A percentile compares a stretch with the other conserved stretches of the same genome.
Conservation (phyloP, 1,140 invertebrate species). For the Aphelinus certus region DNA sequence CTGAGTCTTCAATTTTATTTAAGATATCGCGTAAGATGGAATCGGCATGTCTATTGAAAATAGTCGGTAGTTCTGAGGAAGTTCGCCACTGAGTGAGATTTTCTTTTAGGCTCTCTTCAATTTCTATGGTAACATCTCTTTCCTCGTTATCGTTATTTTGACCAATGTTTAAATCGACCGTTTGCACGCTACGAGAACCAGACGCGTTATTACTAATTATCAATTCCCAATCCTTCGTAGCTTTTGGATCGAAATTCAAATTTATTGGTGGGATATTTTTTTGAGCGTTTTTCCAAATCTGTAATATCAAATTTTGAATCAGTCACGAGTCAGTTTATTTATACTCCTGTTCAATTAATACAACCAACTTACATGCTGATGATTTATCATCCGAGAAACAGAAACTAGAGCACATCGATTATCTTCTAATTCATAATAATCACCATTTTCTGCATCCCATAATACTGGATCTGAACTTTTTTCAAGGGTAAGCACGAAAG, state of each 20-base stretch:
- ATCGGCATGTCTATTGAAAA: slow-evolving; percentile 59
- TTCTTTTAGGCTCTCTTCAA: slow-evolving; percentile 55
- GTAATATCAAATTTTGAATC: neutral
- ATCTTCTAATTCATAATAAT: slow-evolving; percentile 54
- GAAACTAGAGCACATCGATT: slow-evolving; percentile 56
- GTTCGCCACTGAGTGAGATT: slow-evolving; percentile 55
- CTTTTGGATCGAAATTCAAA: slow-evolving; percentile 55
- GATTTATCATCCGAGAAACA: slow-evolving; percentile 56
- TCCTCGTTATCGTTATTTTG: slow-evolving; percentile 43
- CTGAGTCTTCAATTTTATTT: slow-evolving; percentile 43
- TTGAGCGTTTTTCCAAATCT: slow-evolving; percentile 63
- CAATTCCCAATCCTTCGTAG: slow-evolving; percentile 58
- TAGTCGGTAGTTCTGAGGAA: slow-evolving; percentile 52
- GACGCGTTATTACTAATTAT: slow-evolving; percentile 34
- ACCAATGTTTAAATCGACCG: slow-evolving; percentile 47
- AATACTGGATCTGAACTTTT: slow-evolving; percentile 46
- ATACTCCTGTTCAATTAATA: too few species aligned
- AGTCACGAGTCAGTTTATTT: too few species aligned
- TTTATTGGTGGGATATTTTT: slow-evolving; percentile 52
- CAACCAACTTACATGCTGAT: slow-evolving; percentile 52
- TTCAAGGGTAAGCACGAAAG: slow-evolving; percentile 55
- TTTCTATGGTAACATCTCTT: slow-evolving; percentile 39
- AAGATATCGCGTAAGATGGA: slow-evolving; percentile 52
- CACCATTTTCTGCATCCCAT: slow-evolving; percentile 62
- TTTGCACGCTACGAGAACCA: slow-evolving; percentile 48